Conservation (phyloP, 2,888 invertebrate genomes). For the Rhagonycha lutea region DNA sequence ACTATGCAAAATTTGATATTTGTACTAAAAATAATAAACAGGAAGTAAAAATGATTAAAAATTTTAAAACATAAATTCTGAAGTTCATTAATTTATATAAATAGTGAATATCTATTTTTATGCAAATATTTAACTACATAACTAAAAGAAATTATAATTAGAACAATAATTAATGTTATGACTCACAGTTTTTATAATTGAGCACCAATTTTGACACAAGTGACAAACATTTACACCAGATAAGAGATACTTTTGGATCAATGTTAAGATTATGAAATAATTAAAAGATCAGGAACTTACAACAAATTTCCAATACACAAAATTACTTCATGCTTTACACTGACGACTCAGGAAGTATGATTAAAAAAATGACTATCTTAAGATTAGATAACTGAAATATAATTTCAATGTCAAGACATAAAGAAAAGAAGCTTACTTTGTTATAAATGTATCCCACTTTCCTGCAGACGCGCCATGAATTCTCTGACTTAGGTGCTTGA, state of each 20-base stretch:
- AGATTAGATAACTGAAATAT: background rate
- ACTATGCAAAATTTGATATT: background rate
- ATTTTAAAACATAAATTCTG: background rate
- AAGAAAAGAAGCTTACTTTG: constrained; percentile 58
- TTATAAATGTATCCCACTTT: constrained; percentile 81
- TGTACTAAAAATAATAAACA: background rate
- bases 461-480: constrained; percentile 71
- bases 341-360: background rate
- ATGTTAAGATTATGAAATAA: background rate
- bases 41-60: background rate
- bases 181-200: background rate
- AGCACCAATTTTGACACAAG: background rate
- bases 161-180: background rate
- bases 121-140: background rate
- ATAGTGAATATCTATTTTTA: background rate
- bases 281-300: background rate
- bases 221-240: background rate
- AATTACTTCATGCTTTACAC: background rate
- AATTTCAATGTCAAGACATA: background rate
- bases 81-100: background rate
- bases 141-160: background rate
- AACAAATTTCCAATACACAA: background rate
- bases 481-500: constrained; percentile 76
- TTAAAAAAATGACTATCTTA: background rate
- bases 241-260: background rate